Base-by-base conservation (phyloP, 2,113 vertebrate genomes). In the Dromaius novaehollandiae region DNA sequence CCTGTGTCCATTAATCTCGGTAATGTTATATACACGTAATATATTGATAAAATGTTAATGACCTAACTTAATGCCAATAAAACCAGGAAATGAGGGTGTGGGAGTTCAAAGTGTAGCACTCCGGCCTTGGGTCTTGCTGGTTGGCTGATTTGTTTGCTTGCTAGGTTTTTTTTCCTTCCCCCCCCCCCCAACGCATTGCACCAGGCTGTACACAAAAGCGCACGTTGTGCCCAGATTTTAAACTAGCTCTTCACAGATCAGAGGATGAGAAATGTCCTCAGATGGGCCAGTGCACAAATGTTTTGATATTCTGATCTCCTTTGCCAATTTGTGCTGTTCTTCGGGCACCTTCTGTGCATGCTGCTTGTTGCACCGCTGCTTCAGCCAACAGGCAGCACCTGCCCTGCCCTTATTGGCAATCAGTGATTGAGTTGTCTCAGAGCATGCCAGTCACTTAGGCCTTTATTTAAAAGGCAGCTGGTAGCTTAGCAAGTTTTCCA, bases 21-120 rank as follows among this genome's bases (percentile, higher is more conserved):
- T 94, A 96, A 93, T 60, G 56, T 96, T 94, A 94, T 93, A 91
- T 83, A 96, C 88, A 90, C 89, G 93, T 94, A 95, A 95, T 94
- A 88, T 94, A 96, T 97, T 95, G 94, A 95, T 94, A 93, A 97
- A 95, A 96, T 95, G 95, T 90, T 97, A 95, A 96, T 95, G 94
- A 95, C 89, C 87, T 73, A 94, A 79, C 87, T 96, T 95, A 94
- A 91, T 90, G 93, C 94, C 89, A 94, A 91, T 96, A 91, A 96
- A 91, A 94, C 64, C 93, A 90, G 93, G 95, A 91, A 95, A 96
- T 92, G 82, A 94, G 94, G 55, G 76, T 95, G 91, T 60, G 81
- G 71, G 90, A 94, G 94, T 95, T 95, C 88, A 95, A 94, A 96
- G 95, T 86, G 85, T 86, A 91, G 69, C 64, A 53, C 68, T 86